Conservation (phyloP, 2,797 vertebrate species). For the Loriculus beryllinus region DNA sequence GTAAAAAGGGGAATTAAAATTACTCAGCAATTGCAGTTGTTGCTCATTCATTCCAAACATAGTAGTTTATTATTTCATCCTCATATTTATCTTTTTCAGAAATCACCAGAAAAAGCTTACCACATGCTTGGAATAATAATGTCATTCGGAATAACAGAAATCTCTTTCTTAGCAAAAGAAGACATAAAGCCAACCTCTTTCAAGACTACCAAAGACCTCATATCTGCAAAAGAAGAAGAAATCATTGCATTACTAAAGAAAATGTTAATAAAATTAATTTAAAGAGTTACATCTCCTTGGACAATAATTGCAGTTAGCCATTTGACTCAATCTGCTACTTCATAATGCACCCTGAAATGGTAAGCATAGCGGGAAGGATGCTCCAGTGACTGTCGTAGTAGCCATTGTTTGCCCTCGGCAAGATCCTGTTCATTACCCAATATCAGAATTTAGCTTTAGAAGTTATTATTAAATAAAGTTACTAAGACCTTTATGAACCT, state of each 20-base stretch:
- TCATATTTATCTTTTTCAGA: background rate
- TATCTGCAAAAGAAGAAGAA: background rate
- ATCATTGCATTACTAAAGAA: background rate
- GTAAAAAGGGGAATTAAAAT: background rate
- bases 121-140: background rate
- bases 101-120: background rate
- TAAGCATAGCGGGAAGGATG: background rate
- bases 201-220: background rate
- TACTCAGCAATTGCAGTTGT: background rate
- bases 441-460: background rate
- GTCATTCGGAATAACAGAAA: background rate
- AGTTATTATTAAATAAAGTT: background rate
- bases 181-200: background rate
- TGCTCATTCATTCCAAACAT: background rate
- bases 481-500: background rate
- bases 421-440: background rate
- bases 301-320: background rate
- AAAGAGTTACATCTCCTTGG: background rate
- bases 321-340: background rate
- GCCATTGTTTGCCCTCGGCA: background rate
- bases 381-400: background rate
- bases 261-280: background rate
- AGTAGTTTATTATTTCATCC: background rate
- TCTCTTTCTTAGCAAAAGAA: background rate
- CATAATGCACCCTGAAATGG: background rate